Base-by-base conservation (phyloP, 2,888 invertebrate genomes). In the Pocota personata region DNA sequence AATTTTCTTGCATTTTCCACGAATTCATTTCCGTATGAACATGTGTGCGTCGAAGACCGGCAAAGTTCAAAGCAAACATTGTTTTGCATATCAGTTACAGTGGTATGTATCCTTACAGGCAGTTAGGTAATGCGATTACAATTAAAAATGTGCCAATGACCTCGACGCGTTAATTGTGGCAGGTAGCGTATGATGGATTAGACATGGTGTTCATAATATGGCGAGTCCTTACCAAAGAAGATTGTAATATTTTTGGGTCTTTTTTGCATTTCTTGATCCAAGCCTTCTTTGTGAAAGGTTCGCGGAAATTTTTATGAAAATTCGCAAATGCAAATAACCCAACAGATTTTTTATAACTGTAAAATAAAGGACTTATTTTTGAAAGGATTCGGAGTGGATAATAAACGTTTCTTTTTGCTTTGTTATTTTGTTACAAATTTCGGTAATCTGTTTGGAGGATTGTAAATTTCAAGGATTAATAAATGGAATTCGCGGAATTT, bases 121-220 rank as follows among this genome's bases (percentile, higher is more conserved):
- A 71, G 80, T 80, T 86, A 66, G 66, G 80, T 72, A 86, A 86
- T 76, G 79, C 71, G 66, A 71, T 71, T 58, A 55, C 58, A 76
- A 86, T 71, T 80, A 60, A 48, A 5, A 50, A 12, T 21, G 57
- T 52, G 66, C 27, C 76, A 79, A 64, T 87, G 55, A 66, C 80
- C 77, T 78, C 80, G 62, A 19, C 32, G 27, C 30, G 50, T 40
- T 71, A 60, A 37, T 46, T n/a, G 21, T 35, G 10, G 1, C 79
- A 78, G 66, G 78, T 83, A 55, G 30, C 40, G 16, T 4, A 12
- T 43, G 32, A 32, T 8, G 58, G 16, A 40, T 32, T 40, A 60
- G 77, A 50, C 50, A 57, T 32, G 19, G 2, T 27, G 12, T 30
- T 19, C 12, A n/a, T 24, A 4, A 24, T 24, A 3, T 24, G 32